Evolutionary conservation across 1,140 invertebrate species (phyloP).

Genomic region (Euglossa dilemma): DNA sequence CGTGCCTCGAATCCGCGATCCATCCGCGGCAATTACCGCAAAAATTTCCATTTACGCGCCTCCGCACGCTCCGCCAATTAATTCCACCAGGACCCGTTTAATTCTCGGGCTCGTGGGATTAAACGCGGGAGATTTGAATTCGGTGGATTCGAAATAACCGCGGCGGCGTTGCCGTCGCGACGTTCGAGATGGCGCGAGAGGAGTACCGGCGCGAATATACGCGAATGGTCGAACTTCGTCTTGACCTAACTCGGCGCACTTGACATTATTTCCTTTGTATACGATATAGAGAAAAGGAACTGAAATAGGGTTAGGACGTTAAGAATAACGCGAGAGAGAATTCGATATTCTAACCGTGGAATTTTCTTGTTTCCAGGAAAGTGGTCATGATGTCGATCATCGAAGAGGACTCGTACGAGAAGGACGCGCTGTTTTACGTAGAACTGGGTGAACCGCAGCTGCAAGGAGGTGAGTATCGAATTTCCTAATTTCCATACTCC

Average conservation of each 20-base stretch:
- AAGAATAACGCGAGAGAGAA: too few species aligned
- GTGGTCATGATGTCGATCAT: conserved; percentile 92
- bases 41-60: not conserved
- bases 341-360: too few species aligned
- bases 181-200: not conserved
- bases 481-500: not conserved
- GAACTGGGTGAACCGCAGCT: conserved; percentile 94
- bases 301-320: too few species aligned
- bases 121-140: not conserved
- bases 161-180: not conserved
- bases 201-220: not conserved
- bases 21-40: not conserved
- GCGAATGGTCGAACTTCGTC: not conserved
- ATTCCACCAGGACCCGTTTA: not conserved
- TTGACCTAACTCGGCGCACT: not conserved
- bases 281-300: conserved; percentile 46
- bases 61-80: too few species aligned
- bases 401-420: conserved; percentile 99
- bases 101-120: not conserved
- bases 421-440: conserved; percentile 96
- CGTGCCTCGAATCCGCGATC: not conserved
- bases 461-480: conserved; percentile 88
- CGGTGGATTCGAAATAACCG: not conserved
- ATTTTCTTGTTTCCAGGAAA: conserved; percentile 88
- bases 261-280: too few species aligned